Evolutionary conservation across 2,888 invertebrate genomes (phyloP).

Genomic region (Eilema sororculum): DNA sequence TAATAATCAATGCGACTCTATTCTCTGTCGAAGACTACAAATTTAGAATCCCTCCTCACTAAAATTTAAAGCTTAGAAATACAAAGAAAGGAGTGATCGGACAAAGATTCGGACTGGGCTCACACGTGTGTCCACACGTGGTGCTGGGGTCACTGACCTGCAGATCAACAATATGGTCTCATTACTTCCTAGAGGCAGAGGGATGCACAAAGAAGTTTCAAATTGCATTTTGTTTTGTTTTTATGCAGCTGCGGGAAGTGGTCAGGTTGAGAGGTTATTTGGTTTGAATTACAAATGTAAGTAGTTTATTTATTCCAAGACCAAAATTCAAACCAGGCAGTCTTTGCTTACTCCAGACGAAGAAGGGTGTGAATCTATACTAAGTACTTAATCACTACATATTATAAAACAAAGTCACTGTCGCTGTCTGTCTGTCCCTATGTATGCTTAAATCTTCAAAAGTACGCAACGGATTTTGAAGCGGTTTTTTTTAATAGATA

Average conservation of each 20-base stretch:
- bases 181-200: slow-evolving; percentile 56
- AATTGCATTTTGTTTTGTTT: slow-evolving; percentile 64
- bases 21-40: slow-evolving; percentile 38
- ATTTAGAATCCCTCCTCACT: slow-evolving; percentile 71
- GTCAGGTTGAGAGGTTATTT: slow-evolving; percentile 46
- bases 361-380: too few relatives aligned
- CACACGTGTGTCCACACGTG: slow-evolving; percentile 82
- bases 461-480: too few relatives aligned
- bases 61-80: slow-evolving; percentile 72
- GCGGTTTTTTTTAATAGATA: too few relatives aligned
- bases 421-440: too few relatives aligned
- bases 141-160: slow-evolving; percentile 68
- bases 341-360: too few relatives aligned
- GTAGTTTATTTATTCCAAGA: background rate
- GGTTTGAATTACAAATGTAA: slow-evolving; percentile 9
- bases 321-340: too few relatives aligned
- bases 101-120: slow-evolving; percentile 73
- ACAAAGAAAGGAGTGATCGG: slow-evolving; percentile 67
- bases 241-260: slow-evolving; percentile 70
- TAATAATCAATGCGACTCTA: slow-evolving; percentile 42
- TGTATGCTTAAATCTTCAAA: too few relatives aligned
- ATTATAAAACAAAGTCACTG: too few relatives aligned
- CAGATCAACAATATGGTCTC: slow-evolving; percentile 71
- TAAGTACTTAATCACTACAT: too few relatives aligned
- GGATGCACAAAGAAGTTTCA: slow-evolving; percentile 48